phyloP scores from a whole-genome alignment of 2,113 vertebrate genomes.

The Gobio gobio region DNA sequence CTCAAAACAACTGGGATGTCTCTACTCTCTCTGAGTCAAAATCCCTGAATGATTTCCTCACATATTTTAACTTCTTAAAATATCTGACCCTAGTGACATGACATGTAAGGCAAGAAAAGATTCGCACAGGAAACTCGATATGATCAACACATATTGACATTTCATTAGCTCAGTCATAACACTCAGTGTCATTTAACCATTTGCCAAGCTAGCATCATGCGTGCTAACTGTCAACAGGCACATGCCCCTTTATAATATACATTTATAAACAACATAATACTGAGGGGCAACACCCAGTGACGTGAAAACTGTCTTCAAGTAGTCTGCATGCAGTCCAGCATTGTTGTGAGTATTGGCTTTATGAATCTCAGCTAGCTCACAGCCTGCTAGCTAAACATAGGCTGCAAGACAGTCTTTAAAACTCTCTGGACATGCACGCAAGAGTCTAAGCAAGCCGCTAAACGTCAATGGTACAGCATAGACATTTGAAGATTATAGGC shows the following conservation, averaged over 20 bases:
- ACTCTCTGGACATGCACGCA: conserved; percentile 7
- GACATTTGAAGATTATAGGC: not conserved
- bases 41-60: not conserved
- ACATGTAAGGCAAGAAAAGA: not conserved
- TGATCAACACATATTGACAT: not conserved
- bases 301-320: not conserved
- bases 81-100: not conserved
- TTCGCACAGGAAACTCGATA: not conserved
- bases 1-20: not conserved
- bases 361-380: conserved; percentile 37
- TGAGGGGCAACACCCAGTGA: not conserved
- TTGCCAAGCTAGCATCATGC: conserved; percentile 26
- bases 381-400: conserved; percentile 36
- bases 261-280: not conserved
- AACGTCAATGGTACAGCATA: not conserved
- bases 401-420: conserved; percentile 8
- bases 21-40: not conserved
- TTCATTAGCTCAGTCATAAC: not conserved
- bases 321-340: not conserved
- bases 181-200: conserved; percentile 14
- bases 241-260: not conserved
- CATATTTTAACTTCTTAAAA: not conserved
- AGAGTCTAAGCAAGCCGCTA: not conserved
- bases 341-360: conserved; percentile 18
- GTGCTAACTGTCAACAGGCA: conserved; percentile 22